Evolutionary conservation across 2,888 invertebrate species (phyloP), one percentile per base, ranked within the genome.

Genomic region (Panzeria rudis): DNA sequence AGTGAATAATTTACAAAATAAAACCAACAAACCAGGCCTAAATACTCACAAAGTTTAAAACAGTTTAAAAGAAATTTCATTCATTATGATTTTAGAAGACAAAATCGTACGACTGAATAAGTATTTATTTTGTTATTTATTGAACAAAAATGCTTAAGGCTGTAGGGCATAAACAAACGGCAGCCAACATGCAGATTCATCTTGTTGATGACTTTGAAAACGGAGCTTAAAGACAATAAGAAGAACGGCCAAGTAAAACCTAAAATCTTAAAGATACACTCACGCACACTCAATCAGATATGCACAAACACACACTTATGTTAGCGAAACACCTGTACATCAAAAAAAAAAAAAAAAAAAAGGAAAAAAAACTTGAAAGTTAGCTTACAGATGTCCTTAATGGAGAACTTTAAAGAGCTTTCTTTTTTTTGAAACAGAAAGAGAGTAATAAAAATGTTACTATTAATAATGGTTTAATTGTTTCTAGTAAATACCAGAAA

Each of bases 381-480:
- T 54, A 17, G 13, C 15, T 32, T 59, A 90, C 91, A 91, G 91
- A 91, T 91, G 91, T 91, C 91, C 91, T 90, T 90, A 82, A 64
- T 32, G 20, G 20, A n/a, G 47, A 61, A n/a, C 17, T 2, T 11
- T 2, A 52, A 11, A 17, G 20, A 38, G 35, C 52, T 38, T 32
- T 3, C 5, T 29, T n/a, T 38, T 61, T 35, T 9, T 9, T 17
- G 1, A 11, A 76, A 23, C 8, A 32, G 7, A 20, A 11, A 13
- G n/a, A 32, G 13, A 47, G 4, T 35, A 5, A 17, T 52, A 11
- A 61, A 25, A 35, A 50, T 35, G 11, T 50, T 20, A 1, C n/a
- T 35, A 54, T 32, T 29, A 23, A 11, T 3, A 38, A 71, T 38
- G 20, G 15, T 50, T 64, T 11, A 32, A 66, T 50, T 61, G 64